Conservation (phyloP, 2,797 vertebrate genomes). For the Pterois miles region DNA sequence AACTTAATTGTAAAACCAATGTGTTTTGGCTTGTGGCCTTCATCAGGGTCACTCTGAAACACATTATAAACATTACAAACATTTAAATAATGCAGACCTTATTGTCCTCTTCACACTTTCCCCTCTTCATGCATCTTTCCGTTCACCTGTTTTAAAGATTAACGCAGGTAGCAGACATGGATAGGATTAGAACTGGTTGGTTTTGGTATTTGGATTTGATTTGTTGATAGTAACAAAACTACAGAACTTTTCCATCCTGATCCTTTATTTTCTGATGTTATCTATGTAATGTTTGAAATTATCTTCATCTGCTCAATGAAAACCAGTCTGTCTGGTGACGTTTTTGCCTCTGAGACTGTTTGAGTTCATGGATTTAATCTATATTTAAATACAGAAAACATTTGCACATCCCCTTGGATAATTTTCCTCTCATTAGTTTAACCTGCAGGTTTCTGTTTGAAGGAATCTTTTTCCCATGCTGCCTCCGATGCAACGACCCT, state of each 20-base stretch:
- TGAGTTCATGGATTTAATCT: not conserved
- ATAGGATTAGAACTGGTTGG: not conserved
- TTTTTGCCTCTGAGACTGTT: not conserved
- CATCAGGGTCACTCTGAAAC: too few relatives aligned
- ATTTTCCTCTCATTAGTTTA: conserved; percentile 11
- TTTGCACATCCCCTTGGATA: not conserved
- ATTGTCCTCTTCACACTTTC: not conserved
- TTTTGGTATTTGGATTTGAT: not conserved
- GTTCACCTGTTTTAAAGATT: not conserved
- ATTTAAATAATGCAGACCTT: fast-evolving
- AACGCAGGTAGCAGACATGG: not conserved
- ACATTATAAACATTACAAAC: too few relatives aligned
- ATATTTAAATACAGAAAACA: not conserved
- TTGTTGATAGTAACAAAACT: too few relatives aligned
- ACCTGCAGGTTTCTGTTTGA: conserved; percentile 41
- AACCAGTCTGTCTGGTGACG: not conserved
- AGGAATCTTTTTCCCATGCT: conserved; percentile 26
- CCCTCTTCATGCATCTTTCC: not conserved
- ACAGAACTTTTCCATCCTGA: not conserved
- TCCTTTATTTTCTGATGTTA: not conserved
- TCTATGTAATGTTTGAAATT: not conserved
- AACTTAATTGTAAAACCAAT: too few relatives aligned
- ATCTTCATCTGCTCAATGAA: not conserved
- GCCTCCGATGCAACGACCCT: conserved; percentile 7
- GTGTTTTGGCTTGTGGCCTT: too few relatives aligned